Percentiles rank a stretch among this genome's conserved stretches.
These are phyloP conservation scores for Pseudopodoces humilis DNA, from an alignment of 2,113 vertebrate genomes.

Conservation along the genomic window DNA sequence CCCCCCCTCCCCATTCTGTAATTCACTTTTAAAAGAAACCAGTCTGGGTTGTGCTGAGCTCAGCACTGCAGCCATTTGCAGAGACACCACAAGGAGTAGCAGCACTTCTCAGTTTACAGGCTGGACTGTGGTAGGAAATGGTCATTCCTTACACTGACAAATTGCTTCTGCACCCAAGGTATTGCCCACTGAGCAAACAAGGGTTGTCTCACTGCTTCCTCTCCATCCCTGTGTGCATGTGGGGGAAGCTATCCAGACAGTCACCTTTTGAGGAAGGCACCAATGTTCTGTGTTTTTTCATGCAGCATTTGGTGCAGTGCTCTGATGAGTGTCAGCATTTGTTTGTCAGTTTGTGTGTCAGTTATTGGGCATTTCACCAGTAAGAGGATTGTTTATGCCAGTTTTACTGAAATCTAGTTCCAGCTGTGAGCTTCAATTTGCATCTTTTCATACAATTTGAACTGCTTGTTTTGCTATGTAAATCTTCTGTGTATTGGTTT, in stretches of 20 bases:
- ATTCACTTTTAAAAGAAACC: neutral
- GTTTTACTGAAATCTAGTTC: neutral
- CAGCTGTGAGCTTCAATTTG: neutral
- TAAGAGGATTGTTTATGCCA: neutral
- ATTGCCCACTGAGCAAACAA: neutral
- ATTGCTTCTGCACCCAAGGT: neutral
- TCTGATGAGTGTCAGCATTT: neutral
- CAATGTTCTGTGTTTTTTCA: accelerated
- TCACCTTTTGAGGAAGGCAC: neutral
- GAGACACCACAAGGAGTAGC: neutral
- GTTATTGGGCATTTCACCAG: neutral
- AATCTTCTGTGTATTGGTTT: neutral
- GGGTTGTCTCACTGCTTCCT: neutral
- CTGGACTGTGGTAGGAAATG: neutral
- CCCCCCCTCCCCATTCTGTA: neutral
- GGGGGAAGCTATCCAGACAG: neutral
- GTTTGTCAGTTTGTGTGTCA: neutral
- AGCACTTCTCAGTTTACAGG: neutral
- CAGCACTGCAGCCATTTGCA: conserved; percentile 22
- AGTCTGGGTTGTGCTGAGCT: conserved; percentile 8
- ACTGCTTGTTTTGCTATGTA: neutral
- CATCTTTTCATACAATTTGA: neutral
- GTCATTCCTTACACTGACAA: neutral
- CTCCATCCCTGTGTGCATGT: accelerated
- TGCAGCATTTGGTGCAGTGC: neutral